Evolutionary conservation across 2,797 vertebrate genomes (phyloP).

Genomic region (Sebastes hopkinsi): DNA sequence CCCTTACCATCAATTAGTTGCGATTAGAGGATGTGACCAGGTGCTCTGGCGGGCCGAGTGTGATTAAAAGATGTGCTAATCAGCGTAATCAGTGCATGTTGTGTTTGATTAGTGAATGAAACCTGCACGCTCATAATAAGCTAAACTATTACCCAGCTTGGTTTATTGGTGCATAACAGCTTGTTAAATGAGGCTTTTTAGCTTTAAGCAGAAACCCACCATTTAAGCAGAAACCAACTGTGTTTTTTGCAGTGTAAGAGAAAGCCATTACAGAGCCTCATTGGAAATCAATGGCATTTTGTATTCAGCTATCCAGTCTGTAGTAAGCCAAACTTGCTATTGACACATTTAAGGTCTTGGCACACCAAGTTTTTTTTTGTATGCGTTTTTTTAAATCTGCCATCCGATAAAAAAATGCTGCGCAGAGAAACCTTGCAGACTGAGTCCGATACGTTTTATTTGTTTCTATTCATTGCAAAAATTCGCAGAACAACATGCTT

Average conservation of each 20-base stretch:
- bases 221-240: neutral
- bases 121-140: neutral
- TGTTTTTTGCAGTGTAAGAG: slow-evolving; percentile 19
- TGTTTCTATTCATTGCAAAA: no score
- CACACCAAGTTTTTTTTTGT: no score
- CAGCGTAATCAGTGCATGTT: neutral
- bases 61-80: neutral
- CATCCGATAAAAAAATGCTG: no score
- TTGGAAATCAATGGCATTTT: slow-evolving; percentile 64
- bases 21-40: neutral
- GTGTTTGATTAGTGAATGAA: neutral
- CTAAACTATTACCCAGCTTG: neutral
- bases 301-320: neutral
- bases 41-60: neutral
- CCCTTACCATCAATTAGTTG: no score
- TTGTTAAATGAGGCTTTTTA: neutral
- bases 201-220: neutral
- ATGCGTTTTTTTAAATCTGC: no score
- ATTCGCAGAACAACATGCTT: neutral
- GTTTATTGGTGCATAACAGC: neutral
- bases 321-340: neutral
- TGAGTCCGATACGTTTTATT: no score
- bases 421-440: no score
- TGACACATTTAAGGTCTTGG: neutral
- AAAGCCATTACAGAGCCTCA: slow-evolving; percentile 46